phyloP scores from a whole-genome alignment of 2,797 vertebrate species.

The Microhierax caerulescens region DNA sequence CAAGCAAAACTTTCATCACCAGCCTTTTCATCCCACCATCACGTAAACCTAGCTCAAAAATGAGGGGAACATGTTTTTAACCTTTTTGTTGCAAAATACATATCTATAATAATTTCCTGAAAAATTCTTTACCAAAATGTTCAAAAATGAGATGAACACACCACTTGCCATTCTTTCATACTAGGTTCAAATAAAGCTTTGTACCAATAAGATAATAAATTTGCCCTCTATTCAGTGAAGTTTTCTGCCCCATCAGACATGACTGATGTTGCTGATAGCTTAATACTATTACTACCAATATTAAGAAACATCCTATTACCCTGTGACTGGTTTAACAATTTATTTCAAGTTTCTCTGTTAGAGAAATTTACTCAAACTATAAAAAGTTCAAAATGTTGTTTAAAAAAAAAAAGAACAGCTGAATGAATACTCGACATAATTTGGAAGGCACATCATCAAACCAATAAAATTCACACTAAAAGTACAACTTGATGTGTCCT shows the following conservation, averaged over 20 bases:
- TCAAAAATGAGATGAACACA: not conserved
- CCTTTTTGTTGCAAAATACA: not conserved
- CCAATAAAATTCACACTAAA: not conserved
- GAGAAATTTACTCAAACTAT: not conserved
- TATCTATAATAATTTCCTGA: not conserved
- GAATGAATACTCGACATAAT: not conserved
- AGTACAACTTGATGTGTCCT: not conserved
- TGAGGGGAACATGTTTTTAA: not conserved
- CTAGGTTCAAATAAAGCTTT: not conserved
- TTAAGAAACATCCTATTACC: not conserved
- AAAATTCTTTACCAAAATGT: not conserved
- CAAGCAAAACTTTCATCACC: not conserved
- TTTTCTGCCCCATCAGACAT: not conserved
- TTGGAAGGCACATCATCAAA: not conserved
- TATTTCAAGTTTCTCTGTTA: not conserved
- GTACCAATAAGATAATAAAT: not conserved
- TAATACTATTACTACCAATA: not conserved
- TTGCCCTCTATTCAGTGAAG: not conserved
- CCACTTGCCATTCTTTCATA: not conserved
- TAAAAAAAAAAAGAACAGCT: not conserved
- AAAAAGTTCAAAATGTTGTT: not conserved
- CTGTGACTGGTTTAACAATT: not conserved
- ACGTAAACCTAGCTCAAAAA: not conserved
- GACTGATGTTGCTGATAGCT: not conserved
- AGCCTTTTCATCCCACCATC: not conserved